These are phyloP conservation scores for Sinohyriopsis cumingii DNA, from an alignment of 2,888 invertebrate species.

Conservation along the genomic window DNA sequence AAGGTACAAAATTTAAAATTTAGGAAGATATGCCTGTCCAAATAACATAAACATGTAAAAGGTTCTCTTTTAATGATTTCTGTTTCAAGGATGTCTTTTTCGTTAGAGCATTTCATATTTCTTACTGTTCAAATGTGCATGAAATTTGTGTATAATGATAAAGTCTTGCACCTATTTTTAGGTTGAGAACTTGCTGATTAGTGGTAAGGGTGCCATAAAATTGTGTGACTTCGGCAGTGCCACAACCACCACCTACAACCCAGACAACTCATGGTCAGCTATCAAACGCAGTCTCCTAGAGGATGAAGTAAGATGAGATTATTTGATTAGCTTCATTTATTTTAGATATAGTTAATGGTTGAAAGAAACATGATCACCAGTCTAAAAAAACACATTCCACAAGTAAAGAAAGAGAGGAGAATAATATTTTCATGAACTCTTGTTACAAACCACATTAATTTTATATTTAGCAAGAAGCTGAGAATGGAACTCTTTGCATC, in stretches of 20 bases:
- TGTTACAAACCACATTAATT: too few species aligned
- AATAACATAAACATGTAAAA: too few species aligned
- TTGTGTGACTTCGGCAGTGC: conserved; percentile 98
- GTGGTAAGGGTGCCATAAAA: conserved; percentile 88
- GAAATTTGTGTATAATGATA: too few species aligned
- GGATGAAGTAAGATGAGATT: conserved; percentile 82
- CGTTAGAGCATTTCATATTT: too few species aligned
- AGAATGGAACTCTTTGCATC: too few species aligned
- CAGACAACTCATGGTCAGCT: conserved; percentile 93
- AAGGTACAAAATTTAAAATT: too few species aligned
- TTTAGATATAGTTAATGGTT: not conserved
- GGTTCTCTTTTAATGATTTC: too few species aligned
- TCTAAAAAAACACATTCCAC: too few species aligned
- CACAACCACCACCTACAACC: conserved; percentile 84
- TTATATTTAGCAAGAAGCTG: too few species aligned
- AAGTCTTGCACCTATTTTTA: conserved; percentile 48
- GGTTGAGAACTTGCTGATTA: conserved; percentile 94
- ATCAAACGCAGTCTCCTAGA: conserved; percentile 91
- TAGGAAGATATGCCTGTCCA: too few species aligned
- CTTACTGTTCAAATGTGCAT: too few species aligned
- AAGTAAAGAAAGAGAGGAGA: not conserved
- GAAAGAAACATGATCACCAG: not conserved
- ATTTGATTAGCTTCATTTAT: not conserved
- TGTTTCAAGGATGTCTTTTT: too few species aligned
- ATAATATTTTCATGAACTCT: not conserved